phyloP scores from a whole-genome alignment of 2,113 vertebrate genomes.

The Pipra filicauda region DNA sequence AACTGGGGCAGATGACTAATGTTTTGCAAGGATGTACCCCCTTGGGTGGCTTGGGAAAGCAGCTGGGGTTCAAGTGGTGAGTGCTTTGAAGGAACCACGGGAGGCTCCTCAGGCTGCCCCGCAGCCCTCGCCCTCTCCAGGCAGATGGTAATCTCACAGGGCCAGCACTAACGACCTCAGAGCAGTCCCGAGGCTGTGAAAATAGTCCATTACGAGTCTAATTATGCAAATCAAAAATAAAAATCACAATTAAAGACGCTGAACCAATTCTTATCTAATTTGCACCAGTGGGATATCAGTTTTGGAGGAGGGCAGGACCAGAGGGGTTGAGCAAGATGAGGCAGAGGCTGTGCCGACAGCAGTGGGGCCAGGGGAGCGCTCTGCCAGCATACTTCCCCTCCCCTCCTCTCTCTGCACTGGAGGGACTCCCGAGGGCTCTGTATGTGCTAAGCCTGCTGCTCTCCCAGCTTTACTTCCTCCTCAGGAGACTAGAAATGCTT shows the following conservation, averaged over 20 bases:
- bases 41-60: neutral
- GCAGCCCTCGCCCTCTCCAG: neutral
- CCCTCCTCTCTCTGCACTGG: rapidly evolving
- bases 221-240: conserved; percentile 15
- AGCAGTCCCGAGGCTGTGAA: neutral
- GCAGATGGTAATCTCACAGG: neutral
- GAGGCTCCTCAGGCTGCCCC: neutral
- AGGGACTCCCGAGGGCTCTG: too few species aligned
- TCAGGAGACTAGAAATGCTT: neutral
- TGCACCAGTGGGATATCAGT: neutral
- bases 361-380: rapidly evolving
- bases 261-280: neutral
- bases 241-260: neutral
- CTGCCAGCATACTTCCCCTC: neutral
- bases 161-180: neutral
- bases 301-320: neutral
- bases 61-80: neutral
- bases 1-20: neutral
- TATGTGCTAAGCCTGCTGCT: neutral
- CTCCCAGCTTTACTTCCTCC: neutral
- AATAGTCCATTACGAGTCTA: neutral
- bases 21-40: neutral
- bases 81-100: neutral
- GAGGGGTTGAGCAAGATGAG: neutral
- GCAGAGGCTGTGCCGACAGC: neutral